Evolutionary conservation across 2,888 invertebrate genomes (phyloP), one percentile per base, ranked within the genome.

Genomic region (Tiphia femorata): DNA sequence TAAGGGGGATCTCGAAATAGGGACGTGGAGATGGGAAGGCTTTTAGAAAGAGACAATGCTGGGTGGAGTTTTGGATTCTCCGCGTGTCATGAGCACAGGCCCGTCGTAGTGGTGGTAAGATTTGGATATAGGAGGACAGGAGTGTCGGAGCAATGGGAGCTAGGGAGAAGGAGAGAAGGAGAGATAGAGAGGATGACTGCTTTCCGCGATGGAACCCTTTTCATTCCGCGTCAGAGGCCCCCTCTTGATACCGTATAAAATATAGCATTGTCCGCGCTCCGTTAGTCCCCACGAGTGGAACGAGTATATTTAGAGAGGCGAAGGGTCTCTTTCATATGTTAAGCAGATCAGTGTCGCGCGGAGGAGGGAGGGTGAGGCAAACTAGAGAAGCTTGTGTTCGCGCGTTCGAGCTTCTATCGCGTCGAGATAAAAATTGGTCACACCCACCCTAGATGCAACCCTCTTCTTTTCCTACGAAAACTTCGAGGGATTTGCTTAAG

Each of bases 321-420:
- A n/a, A 70, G 76, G 73, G 71, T 52, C 65, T 76, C 79, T 80
- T 80, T 80, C 80, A 80, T 80, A 80, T 80, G 80, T 77, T 80
- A 80, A 80, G 72, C 76, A 79, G 79, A 76, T 77, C 80, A 78
- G 77, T 76, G 76, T 79, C 78, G 73, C 55, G 43, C 44, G 23
- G 37, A 20, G 49, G 37, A 19, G 37, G 40, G 30, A 47, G 33
- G 8, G 48, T 16, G 25, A n/a, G 21, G 30, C 10, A 17, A n/a
- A 21, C 38, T 35, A 19, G 17, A 30, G 19, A 23, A 14, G 27
- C 42, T 29, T 41, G 52, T 41, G 38, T 41, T 53, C 16, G n/a
- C n/a, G n/a, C n/a, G n/a, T n/a, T n/a, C n/a, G n/a, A n/a, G n/a
- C n/a, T n/a, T n/a, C n/a, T n/a, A n/a, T n/a, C n/a, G n/a, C n/a